Evolutionary conservation across 2,113 vertebrate genomes (phyloP).

Genomic region (Daboia siamensis): DNA sequence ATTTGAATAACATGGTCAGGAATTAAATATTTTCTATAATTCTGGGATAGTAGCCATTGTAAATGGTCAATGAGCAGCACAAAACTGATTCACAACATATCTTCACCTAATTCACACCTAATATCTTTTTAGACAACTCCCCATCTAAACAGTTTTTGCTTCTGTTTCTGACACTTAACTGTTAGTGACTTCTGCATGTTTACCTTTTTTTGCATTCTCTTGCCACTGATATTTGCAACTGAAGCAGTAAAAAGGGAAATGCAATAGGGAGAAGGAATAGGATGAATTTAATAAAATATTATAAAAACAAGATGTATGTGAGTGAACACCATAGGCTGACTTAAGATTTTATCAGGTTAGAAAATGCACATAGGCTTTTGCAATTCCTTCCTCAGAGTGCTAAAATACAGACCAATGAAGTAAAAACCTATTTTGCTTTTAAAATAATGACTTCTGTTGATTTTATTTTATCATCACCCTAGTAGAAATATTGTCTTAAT

Average conservation of each 20-base stretch:
- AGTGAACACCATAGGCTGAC: background rate
- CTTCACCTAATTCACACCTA: background rate
- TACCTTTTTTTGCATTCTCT: background rate
- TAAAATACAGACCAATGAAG: background rate
- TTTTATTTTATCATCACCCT: background rate
- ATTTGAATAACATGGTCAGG: background rate
- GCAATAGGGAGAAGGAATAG: background rate
- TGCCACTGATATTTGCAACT: background rate
- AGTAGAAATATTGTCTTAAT: background rate
- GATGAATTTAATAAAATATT: background rate
- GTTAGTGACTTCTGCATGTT: background rate
- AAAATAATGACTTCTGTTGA: background rate
- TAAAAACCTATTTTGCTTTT: background rate
- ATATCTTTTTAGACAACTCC: background rate
- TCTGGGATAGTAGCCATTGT: background rate
- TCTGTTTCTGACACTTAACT: background rate
- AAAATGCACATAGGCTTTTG: background rate
- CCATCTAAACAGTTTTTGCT: background rate
- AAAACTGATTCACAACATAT: background rate
- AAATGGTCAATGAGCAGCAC: background rate
- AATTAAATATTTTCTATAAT: background rate
- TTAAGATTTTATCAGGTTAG: background rate
- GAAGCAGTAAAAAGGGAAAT: background rate
- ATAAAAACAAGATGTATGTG: background rate
- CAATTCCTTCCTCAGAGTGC: background rate